phyloP scores from a whole-genome alignment of 2,888 invertebrate genomes.

The Lordiphosa andalusiaca region DNA sequence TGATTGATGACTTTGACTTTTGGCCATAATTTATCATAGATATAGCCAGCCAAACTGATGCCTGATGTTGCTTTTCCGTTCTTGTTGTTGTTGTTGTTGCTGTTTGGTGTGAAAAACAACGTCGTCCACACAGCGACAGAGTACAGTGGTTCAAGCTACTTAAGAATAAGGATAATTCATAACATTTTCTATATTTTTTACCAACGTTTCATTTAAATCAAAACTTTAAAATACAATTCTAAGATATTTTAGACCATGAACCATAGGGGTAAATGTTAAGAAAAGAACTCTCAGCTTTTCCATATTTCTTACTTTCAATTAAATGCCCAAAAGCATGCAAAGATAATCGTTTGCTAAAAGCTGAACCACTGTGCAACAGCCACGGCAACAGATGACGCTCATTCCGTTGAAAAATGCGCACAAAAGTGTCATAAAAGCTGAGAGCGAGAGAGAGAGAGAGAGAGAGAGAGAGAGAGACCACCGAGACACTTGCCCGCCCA shows the following conservation, averaged over 20 bases:
- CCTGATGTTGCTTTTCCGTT: constrained; percentile 27
- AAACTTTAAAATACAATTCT: too few species aligned
- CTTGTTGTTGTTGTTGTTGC: constrained; percentile 42
- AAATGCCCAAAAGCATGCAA: too few species aligned
- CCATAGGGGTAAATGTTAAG: too few species aligned
- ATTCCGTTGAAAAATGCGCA: constrained; percentile 68
- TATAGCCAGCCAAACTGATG: constrained; percentile 37
- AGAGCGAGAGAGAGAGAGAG: constrained; percentile 4
- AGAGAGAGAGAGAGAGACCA: constrained; percentile 4
- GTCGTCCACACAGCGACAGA: constrained; percentile 10
- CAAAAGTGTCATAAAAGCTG: constrained; percentile 68
- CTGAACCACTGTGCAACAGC: constrained; percentile 7
- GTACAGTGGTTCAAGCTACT: background rate
- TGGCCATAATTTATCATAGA: constrained; percentile 75
- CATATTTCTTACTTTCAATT: too few species aligned
- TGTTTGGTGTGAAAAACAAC: constrained; percentile 44
- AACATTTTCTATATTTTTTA: too few species aligned
- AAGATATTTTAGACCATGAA: too few species aligned
- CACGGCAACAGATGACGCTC: constrained; percentile 71
- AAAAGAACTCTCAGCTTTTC: too few species aligned
- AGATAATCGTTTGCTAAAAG: too few species aligned
- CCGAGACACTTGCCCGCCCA: constrained; percentile 1
- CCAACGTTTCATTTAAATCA: too few species aligned
- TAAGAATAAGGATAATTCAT: background rate
- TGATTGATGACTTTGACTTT: constrained; percentile 74